A percentile compares a stretch with the other conserved stretches of the same genome.
These are phyloP conservation scores for Macrophya annulata DNA, from an alignment of 2,888 invertebrate species.

Conservation along the genomic window DNA sequence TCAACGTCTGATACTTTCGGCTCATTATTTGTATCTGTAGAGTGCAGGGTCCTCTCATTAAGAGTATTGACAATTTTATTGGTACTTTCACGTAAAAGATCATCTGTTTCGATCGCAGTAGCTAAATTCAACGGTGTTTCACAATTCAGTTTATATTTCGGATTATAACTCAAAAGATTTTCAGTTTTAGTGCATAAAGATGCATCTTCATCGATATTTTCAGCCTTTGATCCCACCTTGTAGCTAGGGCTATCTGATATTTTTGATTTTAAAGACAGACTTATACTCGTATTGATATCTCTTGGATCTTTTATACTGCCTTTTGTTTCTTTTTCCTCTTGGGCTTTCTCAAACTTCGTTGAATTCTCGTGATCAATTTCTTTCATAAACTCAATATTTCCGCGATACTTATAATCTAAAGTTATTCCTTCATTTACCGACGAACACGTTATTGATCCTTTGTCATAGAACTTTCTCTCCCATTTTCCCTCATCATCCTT, in stretches of 20 bases:
- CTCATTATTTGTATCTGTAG: not conserved
- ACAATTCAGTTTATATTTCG: not conserved
- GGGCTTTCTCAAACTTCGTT: not conserved
- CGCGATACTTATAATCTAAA: not conserved
- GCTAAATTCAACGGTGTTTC: conserved; percentile 14
- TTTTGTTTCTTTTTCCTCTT: not conserved
- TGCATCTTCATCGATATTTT: not conserved
- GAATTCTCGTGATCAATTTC: not conserved
- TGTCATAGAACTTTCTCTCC: not conserved
- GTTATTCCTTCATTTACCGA: not conserved
- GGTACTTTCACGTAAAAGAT: not conserved
- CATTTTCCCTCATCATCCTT: not conserved
- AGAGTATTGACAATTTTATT: not conserved
- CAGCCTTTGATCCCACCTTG: not conserved
- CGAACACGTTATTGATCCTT: not conserved
- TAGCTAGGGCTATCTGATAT: not conserved
- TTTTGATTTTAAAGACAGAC: not conserved
- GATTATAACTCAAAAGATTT: not conserved
- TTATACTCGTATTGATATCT: not conserved
- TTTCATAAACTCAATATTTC: not conserved
- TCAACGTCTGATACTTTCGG: not conserved
- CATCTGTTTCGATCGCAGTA: not conserved
- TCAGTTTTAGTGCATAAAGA: conserved; percentile 14
- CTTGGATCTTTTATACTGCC: not conserved
- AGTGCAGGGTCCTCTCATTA: not conserved